Percentiles rank a stretch among this genome's conserved stretches.
These are phyloP conservation scores for Hoplodrina ambigua DNA, from an alignment of 2,888 invertebrate genomes.

Conservation along the genomic window DNA sequence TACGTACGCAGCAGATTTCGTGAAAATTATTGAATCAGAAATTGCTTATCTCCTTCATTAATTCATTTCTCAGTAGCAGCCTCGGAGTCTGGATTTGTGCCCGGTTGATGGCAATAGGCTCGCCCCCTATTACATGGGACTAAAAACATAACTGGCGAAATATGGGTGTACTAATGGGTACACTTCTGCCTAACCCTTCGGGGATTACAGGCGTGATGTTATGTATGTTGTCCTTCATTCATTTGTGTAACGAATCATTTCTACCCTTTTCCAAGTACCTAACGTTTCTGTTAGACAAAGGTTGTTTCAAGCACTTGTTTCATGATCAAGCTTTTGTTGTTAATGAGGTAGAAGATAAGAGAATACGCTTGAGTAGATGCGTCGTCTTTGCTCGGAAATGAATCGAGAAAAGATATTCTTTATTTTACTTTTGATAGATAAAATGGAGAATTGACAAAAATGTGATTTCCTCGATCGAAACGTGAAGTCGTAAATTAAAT, in stretches of 20 bases:
- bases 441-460: not conserved
- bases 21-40: constrained; percentile 50
- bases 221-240: no score
- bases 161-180: no score
- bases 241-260: constrained; percentile 7
- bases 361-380: constrained; percentile 4
- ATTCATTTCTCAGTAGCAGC: no score
- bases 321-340: constrained; percentile 21
- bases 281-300: constrained; percentile 29
- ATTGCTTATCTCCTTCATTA: constrained; percentile 24
- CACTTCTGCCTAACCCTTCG: no score
- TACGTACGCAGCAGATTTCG: constrained; percentile 27
- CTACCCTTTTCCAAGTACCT: constrained; percentile 12
- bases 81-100: no score
- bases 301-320: constrained; percentile 7
- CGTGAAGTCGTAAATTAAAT: no score
- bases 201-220: no score
- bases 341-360: constrained; percentile 27
- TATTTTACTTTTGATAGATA: not conserved
- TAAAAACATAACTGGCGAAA: no score
- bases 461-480: not conserved
- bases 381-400: not conserved
- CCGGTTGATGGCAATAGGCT: no score
- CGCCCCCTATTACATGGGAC: no score
- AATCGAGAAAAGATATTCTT: not conserved